phyloP scores from a whole-genome alignment of 2,888 invertebrate genomes.

The Gastrophysa polygoni region DNA sequence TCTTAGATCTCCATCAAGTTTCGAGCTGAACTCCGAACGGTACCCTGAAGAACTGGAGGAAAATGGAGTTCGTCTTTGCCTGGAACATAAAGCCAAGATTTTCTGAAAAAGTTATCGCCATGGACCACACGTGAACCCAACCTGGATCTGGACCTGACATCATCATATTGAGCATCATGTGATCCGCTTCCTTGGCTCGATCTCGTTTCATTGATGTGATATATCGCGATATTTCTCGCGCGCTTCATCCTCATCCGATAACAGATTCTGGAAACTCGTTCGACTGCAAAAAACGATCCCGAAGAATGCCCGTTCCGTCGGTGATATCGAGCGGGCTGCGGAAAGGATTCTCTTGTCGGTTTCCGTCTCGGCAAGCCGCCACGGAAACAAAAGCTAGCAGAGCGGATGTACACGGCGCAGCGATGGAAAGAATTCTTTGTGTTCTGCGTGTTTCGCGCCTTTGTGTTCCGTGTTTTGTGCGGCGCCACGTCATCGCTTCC shows the following conservation, averaged over 20 bases:
- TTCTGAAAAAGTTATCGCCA: no score
- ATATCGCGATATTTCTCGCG: background rate
- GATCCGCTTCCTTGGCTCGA: no score
- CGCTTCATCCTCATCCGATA: background rate
- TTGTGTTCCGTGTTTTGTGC: background rate
- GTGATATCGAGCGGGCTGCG: slow-evolving; percentile 44
- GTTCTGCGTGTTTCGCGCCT: background rate
- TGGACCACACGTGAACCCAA: no score
- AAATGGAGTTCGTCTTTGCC: no score
- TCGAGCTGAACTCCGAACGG: no score
- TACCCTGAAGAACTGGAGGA: no score
- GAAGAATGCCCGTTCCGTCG: background rate
- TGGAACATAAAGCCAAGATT: no score
- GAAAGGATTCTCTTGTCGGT: slow-evolving; percentile 59
- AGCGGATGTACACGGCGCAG: slow-evolving; percentile 42
- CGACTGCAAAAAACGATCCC: background rate
- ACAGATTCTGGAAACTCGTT: background rate
- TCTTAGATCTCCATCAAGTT: no score
- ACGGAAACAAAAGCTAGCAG: slow-evolving; percentile 55
- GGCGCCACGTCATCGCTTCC: no score
- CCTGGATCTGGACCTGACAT: no score
- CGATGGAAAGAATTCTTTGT: background rate
- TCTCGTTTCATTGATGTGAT: no score
- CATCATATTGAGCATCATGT: no score
- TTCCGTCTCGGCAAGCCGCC: slow-evolving; percentile 53